Evolutionary conservation across 2,113 vertebrate species (phyloP), one percentile per base, ranked within the genome.

Genomic region (Oncorhynchus gorbuscha): DNA sequence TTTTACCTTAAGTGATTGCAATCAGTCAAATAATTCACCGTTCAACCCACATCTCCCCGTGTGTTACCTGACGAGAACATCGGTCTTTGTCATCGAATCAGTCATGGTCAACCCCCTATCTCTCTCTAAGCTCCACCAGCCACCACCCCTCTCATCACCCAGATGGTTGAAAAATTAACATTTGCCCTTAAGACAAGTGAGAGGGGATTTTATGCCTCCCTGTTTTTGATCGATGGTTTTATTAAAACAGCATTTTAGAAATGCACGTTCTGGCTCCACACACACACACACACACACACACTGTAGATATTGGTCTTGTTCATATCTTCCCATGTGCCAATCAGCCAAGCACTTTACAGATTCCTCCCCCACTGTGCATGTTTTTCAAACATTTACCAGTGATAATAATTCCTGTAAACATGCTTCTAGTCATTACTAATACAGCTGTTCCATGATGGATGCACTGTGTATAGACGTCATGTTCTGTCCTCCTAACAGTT

Each of bases 41-140:
- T 22, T 48, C n/a, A 20, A 68, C 65, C 70, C 32, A 16, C 67
- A 13, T 32, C 32, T 2, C 55, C 18, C 24, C 0, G 0, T 73
- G 68, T 71, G 75, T 81, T 77, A 74, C 72, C 69, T 69, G 61
- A 79, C 72, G 74, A 28, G 65, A 9, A 30, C 69, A 39, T 71
- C 67, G 3, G 28, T 30, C 64, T 16, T 30, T 0, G 0, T 75
- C 8, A 13, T 74, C 32, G 45, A 30, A 51, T 74, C 74, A 73
- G 73, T 82, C 74, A 76, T 35, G 61, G 39, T 68, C 49, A 71
- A 51, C 32, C 69, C 76, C 67, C 78, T 75, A 61, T 69, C 8
- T 64, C 73, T 67, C 74, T 22, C 67, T 76, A 76, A 48, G 68
- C 12, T 3, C 24, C 24, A 2, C 67, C 5, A 20, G 3, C 55